These are phyloP conservation scores for Thrips palmi DNA, from an alignment of 1,140 invertebrate genomes.

Conservation along the genomic window DNA sequence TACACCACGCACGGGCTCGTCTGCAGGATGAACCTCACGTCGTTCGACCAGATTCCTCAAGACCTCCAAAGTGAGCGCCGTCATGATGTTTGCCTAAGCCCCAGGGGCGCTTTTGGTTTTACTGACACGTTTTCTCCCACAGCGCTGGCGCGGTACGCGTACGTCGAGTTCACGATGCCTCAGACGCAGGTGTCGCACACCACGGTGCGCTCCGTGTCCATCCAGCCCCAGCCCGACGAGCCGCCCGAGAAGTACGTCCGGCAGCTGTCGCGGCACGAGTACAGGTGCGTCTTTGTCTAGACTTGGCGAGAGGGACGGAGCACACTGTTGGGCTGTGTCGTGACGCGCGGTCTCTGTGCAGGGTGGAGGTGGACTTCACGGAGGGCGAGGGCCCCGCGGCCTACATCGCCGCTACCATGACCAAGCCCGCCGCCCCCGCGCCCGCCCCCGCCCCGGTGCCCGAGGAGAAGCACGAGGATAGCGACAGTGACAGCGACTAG, in stretches of 20 bases:
- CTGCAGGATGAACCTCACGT: conserved; percentile 82
- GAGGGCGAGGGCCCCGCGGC: conserved; percentile 53
- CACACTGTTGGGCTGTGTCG: not conserved
- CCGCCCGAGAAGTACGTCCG: conserved; percentile 97
- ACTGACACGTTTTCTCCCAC: too few relatives aligned
- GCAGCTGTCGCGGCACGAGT: conserved; percentile 92
- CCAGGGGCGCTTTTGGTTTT: too few relatives aligned
- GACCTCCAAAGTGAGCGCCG: too few relatives aligned
- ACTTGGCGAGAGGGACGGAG: not conserved
- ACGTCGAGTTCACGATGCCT: conserved; percentile 98
- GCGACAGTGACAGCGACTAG: conserved; percentile 22
- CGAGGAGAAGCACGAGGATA: conserved; percentile 26
- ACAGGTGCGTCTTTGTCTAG: conserved; percentile 37
- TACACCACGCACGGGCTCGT: conserved; percentile 91
- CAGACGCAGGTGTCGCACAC: conserved; percentile 93
- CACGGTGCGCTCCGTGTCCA: conserved; percentile 85
- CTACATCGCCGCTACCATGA: conserved; percentile 48
- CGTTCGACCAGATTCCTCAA: conserved; percentile 93
- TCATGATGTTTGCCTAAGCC: too few relatives aligned
- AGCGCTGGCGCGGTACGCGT: conserved; percentile 67
- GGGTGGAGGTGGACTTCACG: conserved; percentile 70
- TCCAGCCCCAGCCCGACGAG: conserved; percentile 72
- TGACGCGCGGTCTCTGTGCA: conserved; percentile 20
- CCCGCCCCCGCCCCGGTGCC: conserved; percentile 17
- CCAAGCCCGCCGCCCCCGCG: conserved; percentile 21